Percentiles rank a stretch among this genome's conserved stretches.
phyloP scores from a whole-genome alignment of 2,113 vertebrate genomes.

The Neodontobutis hainanensis region DNA sequence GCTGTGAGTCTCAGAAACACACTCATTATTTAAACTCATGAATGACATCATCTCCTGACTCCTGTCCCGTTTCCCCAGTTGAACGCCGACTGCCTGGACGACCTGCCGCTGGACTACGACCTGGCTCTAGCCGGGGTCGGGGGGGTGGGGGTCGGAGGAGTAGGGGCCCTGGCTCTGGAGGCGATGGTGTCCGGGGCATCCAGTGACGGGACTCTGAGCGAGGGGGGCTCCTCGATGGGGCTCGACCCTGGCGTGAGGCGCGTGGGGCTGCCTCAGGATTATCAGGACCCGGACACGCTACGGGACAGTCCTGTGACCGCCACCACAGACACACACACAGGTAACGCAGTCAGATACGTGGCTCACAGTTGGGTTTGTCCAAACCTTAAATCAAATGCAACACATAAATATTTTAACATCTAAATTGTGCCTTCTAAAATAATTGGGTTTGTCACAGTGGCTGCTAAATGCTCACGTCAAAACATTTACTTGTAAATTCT shows the following conservation, averaged over 20 bases:
- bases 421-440: no score
- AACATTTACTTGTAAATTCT: no score
- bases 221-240: slow-evolving; percentile 61
- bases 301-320: slow-evolving; percentile 66
- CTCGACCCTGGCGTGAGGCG: slow-evolving; percentile 69
- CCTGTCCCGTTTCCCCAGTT: slow-evolving; percentile 37
- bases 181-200: slow-evolving; percentile 67
- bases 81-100: slow-evolving; percentile 75
- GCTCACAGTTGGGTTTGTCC: no score
- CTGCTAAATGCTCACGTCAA: no score
- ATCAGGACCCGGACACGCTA: slow-evolving; percentile 64
- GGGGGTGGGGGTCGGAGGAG: slow-evolving; percentile 17
- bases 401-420: no score
- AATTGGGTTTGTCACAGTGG: no score
- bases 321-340: slow-evolving; percentile 66
- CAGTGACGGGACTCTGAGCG: slow-evolving; percentile 69
- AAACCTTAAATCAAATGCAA: no score
- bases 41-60: neutral
- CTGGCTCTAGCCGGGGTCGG: slow-evolving; percentile 52
- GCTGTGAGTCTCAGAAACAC: slow-evolving; percentile 83
- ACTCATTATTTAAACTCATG: neutral
- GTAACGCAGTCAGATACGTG: slow-evolving; percentile 23
- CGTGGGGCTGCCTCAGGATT: slow-evolving; percentile 72
- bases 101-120: slow-evolving; percentile 73
- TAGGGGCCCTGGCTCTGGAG: slow-evolving; percentile 64